phyloP scores from a whole-genome alignment of 2,113 vertebrate species.

The Raja brachyura region DNA sequence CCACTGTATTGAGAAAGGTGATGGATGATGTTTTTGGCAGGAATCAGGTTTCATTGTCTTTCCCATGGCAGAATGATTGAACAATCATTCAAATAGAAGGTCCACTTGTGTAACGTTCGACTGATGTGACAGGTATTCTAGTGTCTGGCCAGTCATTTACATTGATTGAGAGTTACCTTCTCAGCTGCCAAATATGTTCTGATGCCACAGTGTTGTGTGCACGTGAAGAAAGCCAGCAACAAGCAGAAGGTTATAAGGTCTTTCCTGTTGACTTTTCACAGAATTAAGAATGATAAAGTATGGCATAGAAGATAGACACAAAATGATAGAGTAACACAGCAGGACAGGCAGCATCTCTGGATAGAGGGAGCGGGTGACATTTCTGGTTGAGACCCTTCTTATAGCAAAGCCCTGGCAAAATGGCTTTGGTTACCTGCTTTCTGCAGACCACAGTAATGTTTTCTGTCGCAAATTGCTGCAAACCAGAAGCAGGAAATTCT shows the following conservation, averaged over 20 bases:
- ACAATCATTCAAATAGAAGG: background rate
- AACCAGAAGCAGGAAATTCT: background rate
- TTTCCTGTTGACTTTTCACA: background rate
- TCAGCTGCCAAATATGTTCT: background rate
- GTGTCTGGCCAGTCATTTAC: background rate
- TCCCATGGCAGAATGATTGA: background rate
- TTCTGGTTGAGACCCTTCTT: too few relatives aligned
- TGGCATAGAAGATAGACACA: background rate
- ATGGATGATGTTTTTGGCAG: background rate
- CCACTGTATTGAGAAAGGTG: background rate
- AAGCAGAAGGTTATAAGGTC: background rate
- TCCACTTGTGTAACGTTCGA: background rate
- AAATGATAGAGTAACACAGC: too few relatives aligned
- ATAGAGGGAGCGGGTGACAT: too few relatives aligned
- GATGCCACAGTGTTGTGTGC: background rate
- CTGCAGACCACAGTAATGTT: background rate
- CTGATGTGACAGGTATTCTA: background rate
- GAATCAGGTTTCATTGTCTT: constrained; percentile 3
- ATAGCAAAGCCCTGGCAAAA: background rate
- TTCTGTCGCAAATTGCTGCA: background rate
- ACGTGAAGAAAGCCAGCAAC: background rate
- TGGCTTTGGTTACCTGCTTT: background rate
- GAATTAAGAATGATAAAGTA: background rate
- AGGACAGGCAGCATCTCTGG: too few relatives aligned
- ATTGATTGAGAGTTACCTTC: background rate